phyloP scores from a whole-genome alignment of 2,888 invertebrate genomes.

The Spilarctia lutea region DNA sequence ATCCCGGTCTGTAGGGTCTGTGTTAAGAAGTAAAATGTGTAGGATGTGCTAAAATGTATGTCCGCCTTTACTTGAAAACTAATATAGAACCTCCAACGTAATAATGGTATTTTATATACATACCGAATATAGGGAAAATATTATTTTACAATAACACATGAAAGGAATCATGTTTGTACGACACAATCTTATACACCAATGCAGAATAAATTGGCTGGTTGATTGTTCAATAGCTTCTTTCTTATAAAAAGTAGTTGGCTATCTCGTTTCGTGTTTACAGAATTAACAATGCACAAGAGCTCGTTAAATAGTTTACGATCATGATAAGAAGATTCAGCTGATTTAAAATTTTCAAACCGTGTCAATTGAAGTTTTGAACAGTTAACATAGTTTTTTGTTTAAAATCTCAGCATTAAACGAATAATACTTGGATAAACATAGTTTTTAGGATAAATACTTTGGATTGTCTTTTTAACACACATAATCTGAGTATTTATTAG shows the following conservation, averaged over 20 bases:
- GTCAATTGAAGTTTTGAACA: constrained; percentile 5
- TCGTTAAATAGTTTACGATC: constrained; percentile 68
- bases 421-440: background rate
- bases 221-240: constrained; percentile 57
- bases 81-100: background rate
- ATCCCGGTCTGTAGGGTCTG: background rate
- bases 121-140: constrained; percentile 53
- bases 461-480: no score
- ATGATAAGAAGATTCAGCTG: constrained; percentile 46
- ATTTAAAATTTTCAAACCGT: constrained; percentile 15
- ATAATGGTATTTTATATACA: constrained; percentile 21
- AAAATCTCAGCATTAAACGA: background rate
- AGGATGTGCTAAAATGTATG: background rate
- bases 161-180: constrained; percentile 40
- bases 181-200: constrained; percentile 30
- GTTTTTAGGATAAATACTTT: background rate
- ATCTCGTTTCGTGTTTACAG: constrained; percentile 64
- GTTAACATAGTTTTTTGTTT: background rate
- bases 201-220: constrained; percentile 67
- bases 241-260: constrained; percentile 44
- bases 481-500: no score
- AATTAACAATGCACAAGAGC: constrained; percentile 73
- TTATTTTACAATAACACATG: constrained; percentile 39
- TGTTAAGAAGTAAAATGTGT: background rate
- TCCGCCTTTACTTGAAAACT: background rate